Evolutionary conservation across 2,888 invertebrate genomes (phyloP).

Genomic region (Cryptus armator): DNA sequence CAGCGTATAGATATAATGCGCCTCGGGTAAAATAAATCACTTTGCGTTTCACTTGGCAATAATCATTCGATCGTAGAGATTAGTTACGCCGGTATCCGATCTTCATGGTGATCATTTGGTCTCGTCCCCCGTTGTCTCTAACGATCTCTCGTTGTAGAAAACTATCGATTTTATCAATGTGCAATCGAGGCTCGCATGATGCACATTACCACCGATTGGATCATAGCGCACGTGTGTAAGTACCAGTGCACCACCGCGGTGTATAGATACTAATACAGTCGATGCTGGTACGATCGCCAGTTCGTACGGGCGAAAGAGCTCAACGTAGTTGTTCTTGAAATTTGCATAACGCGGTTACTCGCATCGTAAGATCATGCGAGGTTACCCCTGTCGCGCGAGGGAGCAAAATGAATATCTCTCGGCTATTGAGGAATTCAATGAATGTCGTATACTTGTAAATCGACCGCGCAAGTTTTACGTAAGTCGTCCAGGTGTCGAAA

Average conservation of each 20-base stretch:
- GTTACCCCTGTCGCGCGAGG: not conserved
- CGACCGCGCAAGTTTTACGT: conserved; percentile 30
- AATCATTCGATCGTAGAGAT: conserved; percentile 62
- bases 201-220: conserved; percentile 54
- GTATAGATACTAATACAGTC: not conserved
- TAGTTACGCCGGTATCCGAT: conserved; percentile 46
- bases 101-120: conserved; percentile 56
- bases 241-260: not conserved
- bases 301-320: not conserved
- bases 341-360: conserved; percentile 33
- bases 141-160: conserved; percentile 49
- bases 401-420: conserved; percentile 18
- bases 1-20: not conserved
- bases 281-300: not conserved
- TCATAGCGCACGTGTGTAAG: conserved; percentile 30
- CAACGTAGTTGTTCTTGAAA: conserved; percentile 1
- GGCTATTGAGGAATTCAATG: conserved; percentile 23
- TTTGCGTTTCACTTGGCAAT: conserved; percentile 60
- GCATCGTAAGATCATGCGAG: not conserved
- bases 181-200: conserved; percentile 51
- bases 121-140: conserved; percentile 45
- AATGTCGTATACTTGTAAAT: conserved; percentile 17
- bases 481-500: conserved; percentile 39
- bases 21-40: conserved; percentile 55
- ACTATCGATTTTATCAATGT: conserved; percentile 57